Evolutionary conservation across 2,888 invertebrate species (phyloP).

Genomic region (Frankliniella fusca): DNA sequence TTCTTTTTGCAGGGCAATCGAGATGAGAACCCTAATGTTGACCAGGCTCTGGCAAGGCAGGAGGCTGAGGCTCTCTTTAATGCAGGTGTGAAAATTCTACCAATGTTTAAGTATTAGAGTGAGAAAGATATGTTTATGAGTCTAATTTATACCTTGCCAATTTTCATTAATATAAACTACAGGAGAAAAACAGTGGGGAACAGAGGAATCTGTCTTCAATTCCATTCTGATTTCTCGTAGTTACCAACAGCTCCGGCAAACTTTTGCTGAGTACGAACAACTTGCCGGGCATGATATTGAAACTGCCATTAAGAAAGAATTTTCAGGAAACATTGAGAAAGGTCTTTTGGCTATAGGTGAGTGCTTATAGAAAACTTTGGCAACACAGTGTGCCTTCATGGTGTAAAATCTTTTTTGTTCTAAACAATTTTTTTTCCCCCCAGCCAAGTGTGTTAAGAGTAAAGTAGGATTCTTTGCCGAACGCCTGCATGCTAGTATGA

Average conservation of each 20-base stretch:
- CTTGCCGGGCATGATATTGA: constrained; percentile 79
- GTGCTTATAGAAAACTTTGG: constrained; percentile 39
- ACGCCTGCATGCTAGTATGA: constrained; percentile 84
- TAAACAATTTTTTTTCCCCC: constrained; percentile 39
- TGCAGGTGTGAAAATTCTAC: constrained; percentile 53
- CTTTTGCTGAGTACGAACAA: constrained; percentile 80
- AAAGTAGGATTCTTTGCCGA: constrained; percentile 90
- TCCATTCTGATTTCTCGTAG: constrained; percentile 80
- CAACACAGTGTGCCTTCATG: background rate
- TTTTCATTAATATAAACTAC: background rate
- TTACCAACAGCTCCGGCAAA: constrained; percentile 80
- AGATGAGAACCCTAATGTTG: constrained; percentile 82
- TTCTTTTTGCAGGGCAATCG: constrained; percentile 61
- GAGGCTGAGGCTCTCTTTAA: constrained; percentile 75
- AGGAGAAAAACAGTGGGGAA: constrained; percentile 77
- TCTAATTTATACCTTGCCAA: too few relatives aligned
- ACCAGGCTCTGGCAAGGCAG: constrained; percentile 70
- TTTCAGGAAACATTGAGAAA: constrained; percentile 80
- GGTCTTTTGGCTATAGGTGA: constrained; percentile 84
- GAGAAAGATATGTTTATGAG: too few relatives aligned
- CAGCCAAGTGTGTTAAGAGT: constrained; percentile 84
- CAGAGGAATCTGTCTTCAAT: constrained; percentile 86
- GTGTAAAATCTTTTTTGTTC: constrained; percentile 28
- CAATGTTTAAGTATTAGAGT: too few relatives aligned
- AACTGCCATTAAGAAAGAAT: constrained; percentile 78